Percentiles rank a stretch among this genome's conserved stretches.
phyloP scores from a whole-genome alignment of 2,888 invertebrate species.

The Nebria brevicollis region DNA sequence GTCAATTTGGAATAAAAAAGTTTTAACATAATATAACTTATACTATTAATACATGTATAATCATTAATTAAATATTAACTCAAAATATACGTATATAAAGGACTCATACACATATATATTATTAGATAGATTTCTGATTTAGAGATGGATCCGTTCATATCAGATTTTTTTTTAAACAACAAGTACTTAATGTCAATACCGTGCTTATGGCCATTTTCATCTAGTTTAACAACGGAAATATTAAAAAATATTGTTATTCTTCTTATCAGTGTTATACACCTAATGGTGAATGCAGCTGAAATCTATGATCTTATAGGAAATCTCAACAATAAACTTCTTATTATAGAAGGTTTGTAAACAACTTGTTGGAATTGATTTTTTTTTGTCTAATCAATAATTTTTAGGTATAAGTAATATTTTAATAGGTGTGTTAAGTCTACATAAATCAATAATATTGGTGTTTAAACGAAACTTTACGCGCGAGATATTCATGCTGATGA shows the following conservation, averaged over 20 bases:
- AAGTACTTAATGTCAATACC: neutral
- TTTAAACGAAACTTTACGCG: neutral
- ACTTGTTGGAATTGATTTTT: neutral
- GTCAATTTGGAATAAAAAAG: too few species aligned
- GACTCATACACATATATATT: too few species aligned
- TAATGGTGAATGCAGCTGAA: neutral
- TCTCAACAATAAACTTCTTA: neutral
- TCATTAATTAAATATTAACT: too few species aligned
- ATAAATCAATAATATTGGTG: neutral
- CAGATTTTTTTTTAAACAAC: slow-evolving; percentile 8
- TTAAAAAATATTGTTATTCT: neutral
- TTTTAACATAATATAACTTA: too few species aligned
- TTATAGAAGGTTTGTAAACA: slow-evolving; percentile 7
- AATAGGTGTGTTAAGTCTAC: neutral
- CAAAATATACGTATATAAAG: too few species aligned
- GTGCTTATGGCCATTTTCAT: slow-evolving; percentile 18
- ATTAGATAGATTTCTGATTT: too few species aligned
- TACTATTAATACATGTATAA: too few species aligned
- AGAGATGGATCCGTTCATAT: slow-evolving; percentile 6
- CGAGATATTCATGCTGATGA: neutral
- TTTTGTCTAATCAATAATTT: neutral
- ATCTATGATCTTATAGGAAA: neutral
- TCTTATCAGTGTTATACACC: too few species aligned
- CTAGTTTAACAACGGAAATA: neutral
- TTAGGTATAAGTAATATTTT: neutral